Evolutionary conservation across 2,113 vertebrate species (phyloP), one percentile per base, ranked within the genome.

Genomic region (Pteropus alecto): DNA sequence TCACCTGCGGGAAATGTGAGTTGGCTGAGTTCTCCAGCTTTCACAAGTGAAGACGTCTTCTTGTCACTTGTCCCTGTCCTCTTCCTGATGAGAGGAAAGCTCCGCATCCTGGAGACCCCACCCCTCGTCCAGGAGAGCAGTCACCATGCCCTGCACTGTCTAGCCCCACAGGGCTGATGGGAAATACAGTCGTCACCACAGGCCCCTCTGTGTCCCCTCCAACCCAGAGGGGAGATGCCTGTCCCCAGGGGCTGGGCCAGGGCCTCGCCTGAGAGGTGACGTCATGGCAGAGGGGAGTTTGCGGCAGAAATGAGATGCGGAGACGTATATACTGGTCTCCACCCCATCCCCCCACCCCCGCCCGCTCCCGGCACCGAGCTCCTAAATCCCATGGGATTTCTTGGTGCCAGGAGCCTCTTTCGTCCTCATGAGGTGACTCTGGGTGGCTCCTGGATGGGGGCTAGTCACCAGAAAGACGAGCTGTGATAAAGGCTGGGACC

Each of bases 41-140:
- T n/a, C 28, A 4, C 10, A 4, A 38, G 79, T 2, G 4, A 4
- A 3, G 2, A 8, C 1, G 3, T 67, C 73, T 77, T 56, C n/a
- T 71, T 43, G 77, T 61, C 97, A 85, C 46, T 46, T 35, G 35
- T 24, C 54, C 16, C 48, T 46, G 33, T 70, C 77, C 77, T 60
- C 21, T 22, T 18, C 8, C 12, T 33, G 38, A 28, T n/a, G 14
- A n/a, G 13, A 60, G 33, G 65, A 41, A 56, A 16, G 46, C 58
- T 26, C 11, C 35, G 24, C 7, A 18, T n/a, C 14, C 4, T 4
- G 28, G 77, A 68, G 26, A 83, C n/a, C 14, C 70, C 33, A 1
- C 1, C 5, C 30, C 5, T 38, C 38, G 0, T 1, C 73, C 33
- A 6, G 28, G 12, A 35, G 41, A 30, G 28, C n/a, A 10, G 11